phyloP scores from a whole-genome alignment of 2,888 invertebrate genomes.

The Drosophila suboccidentalis region DNA sequence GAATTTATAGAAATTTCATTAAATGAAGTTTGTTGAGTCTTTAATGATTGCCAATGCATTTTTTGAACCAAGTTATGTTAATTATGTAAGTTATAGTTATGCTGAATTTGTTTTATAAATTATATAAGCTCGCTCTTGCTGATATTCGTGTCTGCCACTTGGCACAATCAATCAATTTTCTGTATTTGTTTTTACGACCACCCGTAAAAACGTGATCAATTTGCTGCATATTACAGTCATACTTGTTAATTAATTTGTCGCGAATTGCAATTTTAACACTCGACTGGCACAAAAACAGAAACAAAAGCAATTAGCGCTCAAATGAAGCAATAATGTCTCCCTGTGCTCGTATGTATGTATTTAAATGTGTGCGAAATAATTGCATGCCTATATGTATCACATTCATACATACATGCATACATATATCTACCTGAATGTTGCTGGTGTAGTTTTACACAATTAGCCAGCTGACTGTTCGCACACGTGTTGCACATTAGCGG shows the following conservation, averaged over 20 bases:
- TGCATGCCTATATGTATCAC: constrained; percentile 2
- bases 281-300: constrained; percentile 29
- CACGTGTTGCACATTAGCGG: constrained; percentile 73
- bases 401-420: background rate
- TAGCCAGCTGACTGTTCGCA: constrained; percentile 36
- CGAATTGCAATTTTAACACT: constrained; percentile 58
- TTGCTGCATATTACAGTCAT: constrained; percentile 40
- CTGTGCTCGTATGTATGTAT: constrained; percentile 1
- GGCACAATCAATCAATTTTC: background rate
- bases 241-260: constrained; percentile 66
- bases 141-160: background rate
- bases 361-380: constrained; percentile 8
- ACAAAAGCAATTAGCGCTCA: constrained; percentile 35
- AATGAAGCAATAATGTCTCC: constrained; percentile 52
- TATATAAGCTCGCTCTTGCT: background rate
- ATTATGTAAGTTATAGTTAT: background rate
- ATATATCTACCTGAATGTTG: constrained; percentile 16
- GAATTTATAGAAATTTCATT: background rate
- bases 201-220: constrained; percentile 47
- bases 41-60: background rate
- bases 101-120: too few species aligned
- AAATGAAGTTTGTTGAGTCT: background rate
- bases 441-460: constrained; percentile 34
- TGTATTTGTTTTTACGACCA: background rate
- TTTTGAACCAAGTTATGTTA: background rate